A percentile compares a stretch with the other conserved stretches of the same genome.
Conservation (phyloP, 2,888 invertebrate genomes). For the Nomada fucata region DNA sequence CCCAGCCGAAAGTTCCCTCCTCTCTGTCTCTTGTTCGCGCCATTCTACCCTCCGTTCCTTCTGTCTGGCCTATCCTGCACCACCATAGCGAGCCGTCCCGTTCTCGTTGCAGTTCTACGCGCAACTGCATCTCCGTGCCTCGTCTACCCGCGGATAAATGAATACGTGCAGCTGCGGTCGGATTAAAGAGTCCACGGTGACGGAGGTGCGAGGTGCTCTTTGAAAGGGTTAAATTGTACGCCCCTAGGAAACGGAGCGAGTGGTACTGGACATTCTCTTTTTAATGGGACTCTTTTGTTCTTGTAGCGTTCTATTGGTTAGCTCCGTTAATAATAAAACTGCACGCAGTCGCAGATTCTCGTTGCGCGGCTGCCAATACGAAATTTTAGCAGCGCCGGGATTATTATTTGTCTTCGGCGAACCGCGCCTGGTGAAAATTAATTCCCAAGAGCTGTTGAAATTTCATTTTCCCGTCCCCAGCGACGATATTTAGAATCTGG, state of each 20-base stretch:
- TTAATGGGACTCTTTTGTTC: no score
- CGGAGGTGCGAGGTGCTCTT: background rate
- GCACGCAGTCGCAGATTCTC: no score
- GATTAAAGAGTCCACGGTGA: constrained; percentile 37
- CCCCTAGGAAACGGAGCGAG: no score
- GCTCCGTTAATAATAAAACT: no score
- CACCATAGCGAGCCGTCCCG: background rate
- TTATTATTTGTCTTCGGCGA: no score
- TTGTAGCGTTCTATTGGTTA: no score
- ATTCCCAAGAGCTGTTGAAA: no score
- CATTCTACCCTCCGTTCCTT: background rate
- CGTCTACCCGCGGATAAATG: constrained; percentile 27
- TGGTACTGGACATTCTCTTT: no score
- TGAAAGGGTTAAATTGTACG: background rate
- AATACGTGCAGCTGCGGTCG: constrained; percentile 32
- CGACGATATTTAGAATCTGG: background rate
- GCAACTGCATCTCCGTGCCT: constrained; percentile 18
- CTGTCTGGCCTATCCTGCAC: background rate
- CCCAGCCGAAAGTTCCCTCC: constrained; percentile 48
- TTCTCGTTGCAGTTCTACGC: background rate
- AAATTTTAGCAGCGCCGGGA: no score
- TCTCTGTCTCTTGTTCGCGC: constrained; percentile 23
- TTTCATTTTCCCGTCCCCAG: no score
- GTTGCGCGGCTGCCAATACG: no score
- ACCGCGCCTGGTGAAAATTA: no score